phyloP scores from a whole-genome alignment of 2,113 vertebrate genomes.

The Peucedramus taeniatus region DNA sequence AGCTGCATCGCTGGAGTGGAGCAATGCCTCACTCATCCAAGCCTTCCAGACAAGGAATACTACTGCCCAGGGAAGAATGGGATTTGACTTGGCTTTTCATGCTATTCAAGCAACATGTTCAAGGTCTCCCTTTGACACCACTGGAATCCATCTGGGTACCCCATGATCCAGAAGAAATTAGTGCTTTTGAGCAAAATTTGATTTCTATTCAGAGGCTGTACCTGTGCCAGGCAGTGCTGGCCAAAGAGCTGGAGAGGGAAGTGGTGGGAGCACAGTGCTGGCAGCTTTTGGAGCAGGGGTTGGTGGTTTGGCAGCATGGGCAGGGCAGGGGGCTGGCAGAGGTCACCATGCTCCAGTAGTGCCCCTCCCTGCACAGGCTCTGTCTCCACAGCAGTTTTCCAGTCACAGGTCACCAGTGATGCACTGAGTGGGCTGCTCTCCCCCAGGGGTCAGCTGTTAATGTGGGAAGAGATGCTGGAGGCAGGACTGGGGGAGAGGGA shows the following conservation, averaged over 20 bases:
- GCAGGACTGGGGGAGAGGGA: neutral
- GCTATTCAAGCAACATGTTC: neutral
- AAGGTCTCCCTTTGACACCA: neutral
- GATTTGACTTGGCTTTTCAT: neutral
- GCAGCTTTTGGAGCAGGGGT: neutral
- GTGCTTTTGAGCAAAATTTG: conserved; percentile 25
- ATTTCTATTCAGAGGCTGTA: neutral
- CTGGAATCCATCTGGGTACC: neutral
- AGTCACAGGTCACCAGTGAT: neutral
- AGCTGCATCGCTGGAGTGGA: neutral
- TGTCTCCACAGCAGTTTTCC: neutral
- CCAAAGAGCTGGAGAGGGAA: neutral
- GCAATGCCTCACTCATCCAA: accelerated
- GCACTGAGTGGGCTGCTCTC: neutral
- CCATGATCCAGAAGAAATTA: neutral
- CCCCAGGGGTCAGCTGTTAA: accelerated
- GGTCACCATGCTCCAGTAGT: accelerated
- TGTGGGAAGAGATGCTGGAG: neutral
- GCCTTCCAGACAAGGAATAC: neutral
- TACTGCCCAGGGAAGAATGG: neutral
- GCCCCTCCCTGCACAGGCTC: neutral
- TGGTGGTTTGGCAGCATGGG: accelerated
- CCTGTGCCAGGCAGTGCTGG: neutral
- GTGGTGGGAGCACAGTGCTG: neutral
- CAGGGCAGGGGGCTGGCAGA: neutral